Percentiles rank a stretch among this genome's conserved stretches.
These are phyloP conservation scores for Syngnathus acus DNA, from an alignment of 2,797 vertebrate genomes.

Conservation along the genomic window DNA sequence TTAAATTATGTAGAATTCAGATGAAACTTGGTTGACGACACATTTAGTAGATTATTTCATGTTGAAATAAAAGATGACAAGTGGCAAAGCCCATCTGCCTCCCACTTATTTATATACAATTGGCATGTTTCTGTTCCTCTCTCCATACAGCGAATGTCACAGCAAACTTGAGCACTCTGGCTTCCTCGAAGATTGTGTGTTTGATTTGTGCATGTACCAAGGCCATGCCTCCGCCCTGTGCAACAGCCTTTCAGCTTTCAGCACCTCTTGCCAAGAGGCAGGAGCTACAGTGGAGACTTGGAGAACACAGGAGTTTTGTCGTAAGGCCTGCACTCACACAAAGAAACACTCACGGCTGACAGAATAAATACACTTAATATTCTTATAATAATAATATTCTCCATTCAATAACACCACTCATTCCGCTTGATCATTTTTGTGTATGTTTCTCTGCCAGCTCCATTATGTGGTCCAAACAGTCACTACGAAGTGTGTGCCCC, in stretches of 20 bases:
- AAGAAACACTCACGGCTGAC: neutral
- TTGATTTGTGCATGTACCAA: conserved; percentile 25
- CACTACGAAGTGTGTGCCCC: conserved; percentile 19
- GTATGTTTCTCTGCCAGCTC: conserved; percentile 9
- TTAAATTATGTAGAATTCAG: no score
- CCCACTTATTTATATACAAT: neutral
- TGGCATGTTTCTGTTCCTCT: neutral
- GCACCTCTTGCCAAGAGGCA: conserved; percentile 16
- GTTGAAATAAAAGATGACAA: no score
- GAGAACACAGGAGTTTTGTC: conserved; percentile 12
- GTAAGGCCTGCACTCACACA: conserved; percentile 11
- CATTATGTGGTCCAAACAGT: conserved; percentile 19
- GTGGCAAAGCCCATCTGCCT: no score
- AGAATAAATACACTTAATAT: neutral
- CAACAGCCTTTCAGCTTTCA: conserved; percentile 22
- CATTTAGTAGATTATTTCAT: no score
- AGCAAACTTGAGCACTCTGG: conserved; percentile 10
- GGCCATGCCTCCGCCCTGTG: conserved; percentile 23
- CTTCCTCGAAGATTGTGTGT: conserved; percentile 20
- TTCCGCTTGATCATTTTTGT: neutral
- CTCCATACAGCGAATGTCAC: conserved; percentile 22
- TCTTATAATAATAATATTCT: neutral
- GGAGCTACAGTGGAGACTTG: conserved; percentile 16
- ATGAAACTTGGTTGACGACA: no score
- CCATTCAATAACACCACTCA: neutral